Percentiles rank a stretch among this genome's conserved stretches.
Conservation (phyloP, 2,888 invertebrate genomes). For the Chironomus tentans region DNA sequence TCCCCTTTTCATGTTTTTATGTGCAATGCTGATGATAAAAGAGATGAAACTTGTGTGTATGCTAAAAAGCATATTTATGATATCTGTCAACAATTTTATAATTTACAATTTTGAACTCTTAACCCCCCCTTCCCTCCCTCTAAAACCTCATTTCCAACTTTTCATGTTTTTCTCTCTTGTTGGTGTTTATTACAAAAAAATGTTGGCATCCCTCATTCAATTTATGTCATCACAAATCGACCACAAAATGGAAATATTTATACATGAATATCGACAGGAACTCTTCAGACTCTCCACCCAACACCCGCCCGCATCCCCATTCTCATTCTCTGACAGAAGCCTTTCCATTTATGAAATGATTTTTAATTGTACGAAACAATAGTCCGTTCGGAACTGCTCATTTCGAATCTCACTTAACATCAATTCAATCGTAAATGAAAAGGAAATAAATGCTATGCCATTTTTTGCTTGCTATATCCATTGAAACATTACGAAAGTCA, state of each 20-base stretch:
- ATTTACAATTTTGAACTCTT: not conserved
- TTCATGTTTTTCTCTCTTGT: not conserved
- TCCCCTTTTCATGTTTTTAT: not conserved
- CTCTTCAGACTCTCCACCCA: too few species aligned
- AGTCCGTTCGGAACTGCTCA: too few species aligned
- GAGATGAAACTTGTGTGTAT: not conserved
- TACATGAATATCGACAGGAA: too few species aligned
- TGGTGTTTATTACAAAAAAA: not conserved
- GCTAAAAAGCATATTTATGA: slow-evolving; percentile 1
- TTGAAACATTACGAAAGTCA: not conserved
- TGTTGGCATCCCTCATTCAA: not conserved
- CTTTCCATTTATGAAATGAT: too few species aligned
- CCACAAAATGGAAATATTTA: not conserved
- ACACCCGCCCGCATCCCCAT: too few species aligned
- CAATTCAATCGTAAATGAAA: too few species aligned
- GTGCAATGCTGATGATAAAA: not conserved
- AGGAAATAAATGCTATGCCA: not conserved
- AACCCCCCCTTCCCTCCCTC: too few species aligned
- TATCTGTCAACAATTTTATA: slow-evolving; percentile 9
- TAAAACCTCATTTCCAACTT: not conserved
- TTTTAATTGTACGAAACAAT: too few species aligned
- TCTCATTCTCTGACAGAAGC: too few species aligned
- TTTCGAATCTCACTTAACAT: too few species aligned
- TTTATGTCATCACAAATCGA: not conserved
- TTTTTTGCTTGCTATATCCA: not conserved